phyloP scores from a whole-genome alignment of 2,888 invertebrate genomes.

The Elmis aenea region DNA sequence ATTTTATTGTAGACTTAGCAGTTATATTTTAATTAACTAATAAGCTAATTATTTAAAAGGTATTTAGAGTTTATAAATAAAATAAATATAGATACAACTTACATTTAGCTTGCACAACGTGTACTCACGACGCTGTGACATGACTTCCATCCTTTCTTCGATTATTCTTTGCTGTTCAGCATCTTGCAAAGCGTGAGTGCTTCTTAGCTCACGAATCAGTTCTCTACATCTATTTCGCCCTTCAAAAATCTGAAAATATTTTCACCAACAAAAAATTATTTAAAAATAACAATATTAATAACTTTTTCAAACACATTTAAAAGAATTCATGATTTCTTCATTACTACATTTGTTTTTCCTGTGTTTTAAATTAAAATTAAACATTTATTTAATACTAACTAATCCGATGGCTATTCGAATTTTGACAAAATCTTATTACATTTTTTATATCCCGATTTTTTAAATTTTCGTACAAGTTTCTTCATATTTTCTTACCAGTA shows the following conservation, averaged over 20 bases:
- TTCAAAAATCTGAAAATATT: conserved; percentile 63
- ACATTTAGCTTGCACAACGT: conserved; percentile 17
- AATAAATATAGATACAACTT: too few relatives aligned
- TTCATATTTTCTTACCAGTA: conserved; percentile 50
- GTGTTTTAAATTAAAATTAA: neutral
- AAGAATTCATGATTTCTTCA: too few relatives aligned
- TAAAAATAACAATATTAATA: too few relatives aligned
- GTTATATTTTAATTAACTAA: too few relatives aligned
- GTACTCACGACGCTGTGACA: conserved; percentile 39
- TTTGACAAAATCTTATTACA: neutral
- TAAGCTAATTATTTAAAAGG: too few relatives aligned
- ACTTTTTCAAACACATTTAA: too few relatives aligned
- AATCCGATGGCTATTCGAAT: neutral
- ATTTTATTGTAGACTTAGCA: too few relatives aligned
- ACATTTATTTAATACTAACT: neutral
- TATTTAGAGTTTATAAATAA: too few relatives aligned
- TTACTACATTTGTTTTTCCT: too few relatives aligned
- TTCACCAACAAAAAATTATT: neutral
- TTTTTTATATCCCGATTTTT: neutral
- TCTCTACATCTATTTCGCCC: conserved; percentile 65
- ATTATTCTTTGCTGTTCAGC: conserved; percentile 46
- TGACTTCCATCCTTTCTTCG: conserved; percentile 34
- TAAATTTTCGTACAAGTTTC: too few relatives aligned
- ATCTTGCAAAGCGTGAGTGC: conserved; percentile 60
- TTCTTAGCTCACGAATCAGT: conserved; percentile 66